A percentile compares a stretch with the other conserved stretches of the same genome.
Conservation (phyloP, 2,888 invertebrate genomes). For the Pegoplata infirma region DNA sequence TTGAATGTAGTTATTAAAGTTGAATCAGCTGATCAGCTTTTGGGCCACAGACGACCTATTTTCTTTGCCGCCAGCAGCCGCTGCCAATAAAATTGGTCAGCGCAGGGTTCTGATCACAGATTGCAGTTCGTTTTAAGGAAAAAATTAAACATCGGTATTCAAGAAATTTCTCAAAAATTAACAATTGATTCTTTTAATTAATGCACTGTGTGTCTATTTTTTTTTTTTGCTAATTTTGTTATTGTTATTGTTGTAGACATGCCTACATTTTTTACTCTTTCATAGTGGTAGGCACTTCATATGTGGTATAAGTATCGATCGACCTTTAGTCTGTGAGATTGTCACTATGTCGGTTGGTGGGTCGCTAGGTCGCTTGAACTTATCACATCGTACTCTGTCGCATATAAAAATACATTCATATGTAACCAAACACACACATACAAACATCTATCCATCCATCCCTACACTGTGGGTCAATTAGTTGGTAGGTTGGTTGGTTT, state of each 20-base stretch:
- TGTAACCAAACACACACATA: conserved; percentile 22
- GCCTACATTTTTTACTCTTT: neutral
- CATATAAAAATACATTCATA: neutral
- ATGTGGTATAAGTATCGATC: conserved; percentile 39
- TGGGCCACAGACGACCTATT: too few species aligned
- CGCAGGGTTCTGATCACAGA: too few species aligned
- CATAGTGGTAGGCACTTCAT: neutral
- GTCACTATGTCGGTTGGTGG: conserved; percentile 34
- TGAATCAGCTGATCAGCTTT: too few species aligned
- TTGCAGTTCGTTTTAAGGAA: too few species aligned
- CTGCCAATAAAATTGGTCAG: too few species aligned
- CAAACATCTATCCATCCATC: too few species aligned
- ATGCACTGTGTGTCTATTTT: neutral
- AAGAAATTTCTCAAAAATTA: neutral
- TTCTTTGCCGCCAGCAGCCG: too few species aligned
- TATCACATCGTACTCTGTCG: neutral
- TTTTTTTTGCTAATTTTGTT: neutral
- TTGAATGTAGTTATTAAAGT: too few species aligned
- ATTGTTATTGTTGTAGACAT: conserved; percentile 9
- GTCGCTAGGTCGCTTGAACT: conserved; percentile 41
- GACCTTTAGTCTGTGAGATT: conserved; percentile 35
- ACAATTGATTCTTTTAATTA: conserved; percentile 11
- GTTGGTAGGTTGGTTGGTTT: conserved; percentile 6
- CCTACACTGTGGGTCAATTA: conserved; percentile 47
- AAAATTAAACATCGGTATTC: too few species aligned